phyloP scores from a whole-genome alignment of 2,797 vertebrate species.

The Trachops cirrhosus region DNA sequence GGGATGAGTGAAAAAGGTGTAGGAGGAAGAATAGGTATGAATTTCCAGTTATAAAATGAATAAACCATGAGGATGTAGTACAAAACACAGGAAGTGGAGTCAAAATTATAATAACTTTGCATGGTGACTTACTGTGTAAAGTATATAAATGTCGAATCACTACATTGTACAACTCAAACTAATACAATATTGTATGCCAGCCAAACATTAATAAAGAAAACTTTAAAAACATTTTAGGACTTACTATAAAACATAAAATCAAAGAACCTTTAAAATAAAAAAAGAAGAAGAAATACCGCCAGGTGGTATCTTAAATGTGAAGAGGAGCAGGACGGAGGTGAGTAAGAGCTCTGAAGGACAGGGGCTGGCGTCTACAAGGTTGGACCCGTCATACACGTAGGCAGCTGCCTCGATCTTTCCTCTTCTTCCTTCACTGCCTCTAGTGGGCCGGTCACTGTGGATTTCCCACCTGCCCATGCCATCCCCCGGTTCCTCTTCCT shows the following conservation, averaged over 20 bases:
- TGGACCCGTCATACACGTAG: not conserved
- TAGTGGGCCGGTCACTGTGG: not conserved
- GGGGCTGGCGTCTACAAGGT: not conserved
- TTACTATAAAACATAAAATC: not conserved
- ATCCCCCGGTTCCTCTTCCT: not conserved
- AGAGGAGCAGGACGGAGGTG: not conserved
- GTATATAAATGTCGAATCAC: not conserved
- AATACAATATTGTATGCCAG: not conserved
- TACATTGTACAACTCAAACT: not conserved
- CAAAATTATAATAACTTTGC: not conserved
- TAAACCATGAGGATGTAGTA: not conserved
- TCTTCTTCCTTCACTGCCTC: not conserved
- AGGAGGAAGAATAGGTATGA: not conserved
- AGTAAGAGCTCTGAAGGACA: not conserved
- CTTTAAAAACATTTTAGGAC: not conserved
- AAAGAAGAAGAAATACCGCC: not conserved
- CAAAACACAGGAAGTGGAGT: not conserved
- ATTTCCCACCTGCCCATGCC: not conserved
- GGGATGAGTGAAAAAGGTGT: not conserved
- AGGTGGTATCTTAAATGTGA: not conserved
- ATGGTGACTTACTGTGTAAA: not conserved
- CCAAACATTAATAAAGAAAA: not conserved
- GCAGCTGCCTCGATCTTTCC: not conserved
- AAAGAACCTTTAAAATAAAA: not conserved
- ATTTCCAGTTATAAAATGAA: not conserved